phyloP scores from a whole-genome alignment of 1,140 invertebrate species.

The Hyphantria cunea region DNA sequence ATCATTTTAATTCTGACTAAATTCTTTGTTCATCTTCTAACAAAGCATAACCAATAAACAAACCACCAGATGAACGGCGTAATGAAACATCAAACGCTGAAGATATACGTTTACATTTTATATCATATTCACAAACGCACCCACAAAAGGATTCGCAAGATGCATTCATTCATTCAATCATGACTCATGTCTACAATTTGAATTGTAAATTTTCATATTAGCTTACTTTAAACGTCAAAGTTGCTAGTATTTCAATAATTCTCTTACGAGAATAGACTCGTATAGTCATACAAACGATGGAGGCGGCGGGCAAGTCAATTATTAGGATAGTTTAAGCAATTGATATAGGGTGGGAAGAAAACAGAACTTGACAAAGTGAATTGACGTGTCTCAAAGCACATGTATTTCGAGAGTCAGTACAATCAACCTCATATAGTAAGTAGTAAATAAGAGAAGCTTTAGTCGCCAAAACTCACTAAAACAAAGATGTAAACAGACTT shows the following conservation, averaged over 20 bases:
- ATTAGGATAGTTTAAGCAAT: slow-evolving; percentile 2
- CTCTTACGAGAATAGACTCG: slow-evolving; percentile 11
- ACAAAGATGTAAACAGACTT: no score
- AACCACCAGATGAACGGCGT: slow-evolving; percentile 12
- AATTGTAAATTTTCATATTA: slow-evolving; percentile 28
- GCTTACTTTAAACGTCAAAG: neutral
- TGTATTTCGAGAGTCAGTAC: no score
- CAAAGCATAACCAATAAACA: neutral
- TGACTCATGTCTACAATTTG: slow-evolving; percentile 18
- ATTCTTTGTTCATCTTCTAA: neutral
- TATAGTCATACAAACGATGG: slow-evolving; percentile 6
- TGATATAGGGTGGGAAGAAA: no score
- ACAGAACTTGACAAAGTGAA: no score
- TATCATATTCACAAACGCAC: neutral
- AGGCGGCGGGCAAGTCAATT: slow-evolving; percentile 12
- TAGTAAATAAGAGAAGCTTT: no score
- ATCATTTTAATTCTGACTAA: no score
- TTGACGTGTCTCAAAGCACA: no score
- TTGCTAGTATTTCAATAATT: slow-evolving; percentile 22
- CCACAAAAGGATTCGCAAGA: slow-evolving; percentile 15
- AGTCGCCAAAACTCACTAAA: no score
- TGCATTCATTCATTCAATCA: slow-evolving; percentile 15
- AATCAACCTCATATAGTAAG: no score
- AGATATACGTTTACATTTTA: slow-evolving; percentile 1
- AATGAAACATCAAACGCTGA: slow-evolving; percentile 19